phyloP scores from a whole-genome alignment of 92 coral and sea anemone genomes.

The Paragorgia papillata region DNA sequence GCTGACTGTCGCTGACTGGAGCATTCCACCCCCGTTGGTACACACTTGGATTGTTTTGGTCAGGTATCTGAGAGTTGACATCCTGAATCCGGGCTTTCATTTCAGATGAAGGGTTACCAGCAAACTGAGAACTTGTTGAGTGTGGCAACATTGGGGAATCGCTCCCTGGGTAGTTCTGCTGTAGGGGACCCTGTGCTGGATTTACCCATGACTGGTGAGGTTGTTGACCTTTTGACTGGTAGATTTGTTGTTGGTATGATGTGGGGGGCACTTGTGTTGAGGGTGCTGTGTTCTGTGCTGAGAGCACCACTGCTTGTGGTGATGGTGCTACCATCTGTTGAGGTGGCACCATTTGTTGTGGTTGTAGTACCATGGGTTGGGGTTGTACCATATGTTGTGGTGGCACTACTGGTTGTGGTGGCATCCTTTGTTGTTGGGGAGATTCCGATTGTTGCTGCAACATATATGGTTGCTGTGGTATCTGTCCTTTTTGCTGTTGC shows the following conservation, averaged over 20 bases:
- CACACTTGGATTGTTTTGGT: not conserved
- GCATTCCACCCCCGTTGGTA: not conserved
- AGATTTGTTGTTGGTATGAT: slow-evolving; percentile 5
- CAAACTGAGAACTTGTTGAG: not conserved
- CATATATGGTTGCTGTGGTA: slow-evolving; percentile 22
- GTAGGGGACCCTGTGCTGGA: slow-evolving; percentile 27
- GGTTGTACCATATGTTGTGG: slow-evolving; percentile 15
- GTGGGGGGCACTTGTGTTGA: slow-evolving; percentile 30
- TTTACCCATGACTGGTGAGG: slow-evolving; percentile 21
- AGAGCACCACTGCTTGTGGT: slow-evolving; percentile 1
- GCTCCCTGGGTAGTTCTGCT: not conserved
- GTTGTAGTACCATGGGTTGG: slow-evolving; percentile 17
- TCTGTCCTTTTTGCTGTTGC: slow-evolving; percentile 43
- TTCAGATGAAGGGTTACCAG: not conserved
- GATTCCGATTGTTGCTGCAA: slow-evolving; percentile 43
- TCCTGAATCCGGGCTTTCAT: slow-evolving; percentile 1
- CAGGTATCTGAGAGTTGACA: not conserved
- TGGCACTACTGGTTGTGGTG: slow-evolving; percentile 7
- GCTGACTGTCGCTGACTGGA: not conserved
- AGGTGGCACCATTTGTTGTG: slow-evolving; percentile 9
- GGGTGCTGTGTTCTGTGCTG: not conserved
- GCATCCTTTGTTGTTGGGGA: slow-evolving; percentile 17
- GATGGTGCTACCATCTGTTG: slow-evolving; percentile 13
- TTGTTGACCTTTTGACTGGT: slow-evolving; percentile 17
- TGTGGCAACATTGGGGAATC: not conserved